Conservation (phyloP, 2,113 vertebrate genomes). For the Oreotrochilus melanogaster region DNA sequence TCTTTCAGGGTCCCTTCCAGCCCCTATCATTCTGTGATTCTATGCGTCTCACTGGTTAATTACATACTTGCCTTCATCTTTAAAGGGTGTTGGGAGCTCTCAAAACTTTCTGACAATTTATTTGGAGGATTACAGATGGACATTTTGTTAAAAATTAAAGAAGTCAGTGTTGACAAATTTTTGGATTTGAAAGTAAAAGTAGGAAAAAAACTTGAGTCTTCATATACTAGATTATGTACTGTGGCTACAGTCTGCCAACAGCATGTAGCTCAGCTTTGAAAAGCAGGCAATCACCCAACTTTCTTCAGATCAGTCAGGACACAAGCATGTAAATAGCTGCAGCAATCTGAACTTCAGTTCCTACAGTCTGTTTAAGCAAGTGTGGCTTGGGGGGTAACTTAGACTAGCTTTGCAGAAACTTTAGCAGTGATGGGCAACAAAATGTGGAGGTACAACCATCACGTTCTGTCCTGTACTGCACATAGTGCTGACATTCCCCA, state of each 20-base stretch:
- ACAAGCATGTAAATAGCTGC: not conserved
- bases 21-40: no score
- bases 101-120: not conserved
- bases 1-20: no score
- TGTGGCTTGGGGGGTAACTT: not conserved
- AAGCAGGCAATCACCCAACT: not conserved
- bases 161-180: not conserved
- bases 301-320: not conserved
- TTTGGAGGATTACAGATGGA: not conserved
- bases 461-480: not conserved
- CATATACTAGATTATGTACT: not conserved
- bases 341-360: not conserved
- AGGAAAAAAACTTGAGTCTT: not conserved
- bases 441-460: not conserved
- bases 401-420: not conserved
- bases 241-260: not conserved
- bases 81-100: not conserved
- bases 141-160: not conserved
- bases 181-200: not conserved
- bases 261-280: not conserved
- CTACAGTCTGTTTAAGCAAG: not conserved
- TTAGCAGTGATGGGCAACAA: not conserved
- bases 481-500: not conserved
- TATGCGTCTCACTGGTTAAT: not conserved
- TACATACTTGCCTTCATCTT: not conserved